phyloP scores from a whole-genome alignment of 2,888 invertebrate genomes.

The Rhingia rostrata region DNA sequence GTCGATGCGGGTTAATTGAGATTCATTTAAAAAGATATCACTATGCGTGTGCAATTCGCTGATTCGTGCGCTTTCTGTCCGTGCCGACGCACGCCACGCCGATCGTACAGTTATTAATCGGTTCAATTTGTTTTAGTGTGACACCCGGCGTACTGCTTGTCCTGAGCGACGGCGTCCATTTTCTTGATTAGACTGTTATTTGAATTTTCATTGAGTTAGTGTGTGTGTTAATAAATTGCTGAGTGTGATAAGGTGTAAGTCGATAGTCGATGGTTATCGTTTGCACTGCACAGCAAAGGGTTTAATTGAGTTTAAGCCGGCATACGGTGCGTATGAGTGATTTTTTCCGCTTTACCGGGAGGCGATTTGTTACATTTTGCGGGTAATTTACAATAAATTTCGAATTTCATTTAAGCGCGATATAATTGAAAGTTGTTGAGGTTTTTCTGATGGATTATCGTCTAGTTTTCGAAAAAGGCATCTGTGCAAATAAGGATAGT shows the following conservation, averaged over 20 bases:
- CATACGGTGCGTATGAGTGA: constrained; percentile 66
- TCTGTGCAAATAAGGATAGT: not conserved
- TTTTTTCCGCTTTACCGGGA: not conserved
- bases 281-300: constrained; percentile 19
- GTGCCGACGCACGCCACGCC: not conserved
- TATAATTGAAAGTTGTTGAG: not conserved
- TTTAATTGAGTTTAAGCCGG: constrained; percentile 52
- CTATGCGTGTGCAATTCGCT: constrained; percentile 33
- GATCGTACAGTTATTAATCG: constrained; percentile 19
- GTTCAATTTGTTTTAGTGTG: constrained; percentile 41
- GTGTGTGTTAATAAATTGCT: constrained; percentile 3
- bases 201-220: not conserved
- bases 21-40: constrained; percentile 48
- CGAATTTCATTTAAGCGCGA: not conserved
- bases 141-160: constrained; percentile 8
- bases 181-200: constrained; percentile 38
- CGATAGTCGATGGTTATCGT: constrained; percentile 35
- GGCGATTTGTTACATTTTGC: not conserved
- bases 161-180: constrained; percentile 11
- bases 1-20: constrained; percentile 39
- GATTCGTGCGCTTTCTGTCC: constrained; percentile 33
- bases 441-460: not conserved
- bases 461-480: not conserved
- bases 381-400: not conserved
- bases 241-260: constrained; percentile 21